Base-by-base conservation (phyloP, 64 coral and sea anemone genomes). In the Platygyra sinensis region DNA sequence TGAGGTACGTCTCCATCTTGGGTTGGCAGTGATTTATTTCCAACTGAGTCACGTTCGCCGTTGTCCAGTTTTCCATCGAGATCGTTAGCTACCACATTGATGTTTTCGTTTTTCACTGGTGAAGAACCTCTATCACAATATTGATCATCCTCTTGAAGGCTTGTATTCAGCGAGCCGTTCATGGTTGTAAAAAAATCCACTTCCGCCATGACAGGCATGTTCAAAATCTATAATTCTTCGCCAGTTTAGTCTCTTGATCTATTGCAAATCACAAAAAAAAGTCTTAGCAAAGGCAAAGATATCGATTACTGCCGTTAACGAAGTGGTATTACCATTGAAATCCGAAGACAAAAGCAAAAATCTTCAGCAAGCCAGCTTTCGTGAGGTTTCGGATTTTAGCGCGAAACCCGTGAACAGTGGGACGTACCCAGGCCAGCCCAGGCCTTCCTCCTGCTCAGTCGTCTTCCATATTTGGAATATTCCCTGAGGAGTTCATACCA, bases 101-200 rank as follows among this genome's bases (percentile, higher is more conserved):
- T 51, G 36, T 69, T 71, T 25, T 50, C 63, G 10, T 14, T 32
- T 7, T 1, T 71, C 33, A 42, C 39, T 10, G 81, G 50, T 14
- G 52, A 83, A 39, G 62, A 69, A 16, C 49, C 63, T n/a, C 1
- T 27, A 20, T 25, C 38, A 25, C 61, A 11, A 49, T 69, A 28
- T 69, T 46, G 22, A 69, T 36, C 32, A 49, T 15, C 4, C 19
- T 71, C 31, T 32, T 69, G 80, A 16, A 82, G 62, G 15, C 17
- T 18, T 64, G 62, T 64, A 64, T 64, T 82, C 33, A 62, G 80
- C 33, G 60, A 65, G 62, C 24, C 19, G 33, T 84, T 84, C 20
- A 14, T 39, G 20, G 32, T 51, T 42, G 81, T 13, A 39, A 63
- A 67, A 10, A 63, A 25, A 71, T 5, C 20, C 25, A 49, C 62